Base-by-base conservation (phyloP, 2,113 vertebrate genomes). In the Tylochromis polylepis region DNA sequence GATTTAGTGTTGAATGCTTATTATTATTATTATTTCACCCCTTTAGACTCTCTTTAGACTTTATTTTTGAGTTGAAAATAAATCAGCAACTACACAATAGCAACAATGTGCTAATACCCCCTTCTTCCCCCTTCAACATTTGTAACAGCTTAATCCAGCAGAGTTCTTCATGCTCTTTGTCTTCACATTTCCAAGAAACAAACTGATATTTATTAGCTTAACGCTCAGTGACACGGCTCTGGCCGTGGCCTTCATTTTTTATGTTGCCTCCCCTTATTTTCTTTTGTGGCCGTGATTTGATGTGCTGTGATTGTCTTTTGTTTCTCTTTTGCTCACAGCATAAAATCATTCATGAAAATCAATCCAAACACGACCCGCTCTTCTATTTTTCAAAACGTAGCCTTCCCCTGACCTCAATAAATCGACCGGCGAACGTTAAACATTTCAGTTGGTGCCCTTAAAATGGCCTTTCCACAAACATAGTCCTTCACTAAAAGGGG, bases 391-490 rank as follows among this genome's bases (percentile, higher is more conserved):
- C 88, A 91, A 94, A 95, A 92, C 77, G 75, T 92, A 94, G 94
- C 94, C 96, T 95, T 86, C 83, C 85, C 88, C 85, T 96, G 94
- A 95, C 95, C 95, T 95, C 95, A 94, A 96, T 96, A 95, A 96
- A 96, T 95, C 93, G 88, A 95, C 92, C 62, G 36, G 85, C 43
- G 77, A 93, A 87, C 67, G 79, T 93, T 89, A 94, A 96, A 94
- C 94, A 93, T 93, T 94, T 95, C 86, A 93, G 87, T 95, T 92
- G 92, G 89, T 94, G 91, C 86, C 94, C 92, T 93, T 82, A 93
- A 89, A 89, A 89, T 94, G 92, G 94, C 94, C 94, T 93, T 91
- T 90, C 81, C 57, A 89, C 92, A 93, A 93, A 94, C 88, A 87
- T 57, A 85, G 88, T 87, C 70, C 56, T 89, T 87, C 70, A 88